Conservation (phyloP, 2,888 invertebrate species). For the Isoperla grammatica region DNA sequence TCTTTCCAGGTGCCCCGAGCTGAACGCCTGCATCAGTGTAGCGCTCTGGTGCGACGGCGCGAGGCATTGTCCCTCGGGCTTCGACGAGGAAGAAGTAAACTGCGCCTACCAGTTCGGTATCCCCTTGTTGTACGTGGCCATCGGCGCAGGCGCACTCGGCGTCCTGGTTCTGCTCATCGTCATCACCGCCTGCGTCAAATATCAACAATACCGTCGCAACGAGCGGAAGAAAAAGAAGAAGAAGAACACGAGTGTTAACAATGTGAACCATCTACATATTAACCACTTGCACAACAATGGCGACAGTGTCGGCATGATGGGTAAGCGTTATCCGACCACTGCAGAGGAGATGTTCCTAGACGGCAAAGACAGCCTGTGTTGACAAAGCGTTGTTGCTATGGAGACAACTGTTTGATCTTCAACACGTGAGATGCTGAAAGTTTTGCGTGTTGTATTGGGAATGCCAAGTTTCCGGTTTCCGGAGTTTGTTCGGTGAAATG, state of each 20-base stretch:
- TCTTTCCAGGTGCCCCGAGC: constrained; percentile 63
- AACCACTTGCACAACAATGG: constrained; percentile 55
- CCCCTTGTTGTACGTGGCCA: constrained; percentile 60
- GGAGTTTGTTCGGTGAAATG: no score
- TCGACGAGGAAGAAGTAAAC: constrained; percentile 71
- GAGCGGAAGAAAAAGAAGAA: constrained; percentile 26
- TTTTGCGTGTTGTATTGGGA: no score
- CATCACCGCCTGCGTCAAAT: constrained; percentile 51
- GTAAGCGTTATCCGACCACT: constrained; percentile 28
- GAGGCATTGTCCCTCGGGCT: constrained; percentile 73
- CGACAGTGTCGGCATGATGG: constrained; percentile 46
- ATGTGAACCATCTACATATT: constrained; percentile 51
- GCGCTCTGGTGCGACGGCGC: constrained; percentile 76
- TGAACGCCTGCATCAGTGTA: constrained; percentile 73
- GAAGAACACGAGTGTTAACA: constrained; percentile 43
- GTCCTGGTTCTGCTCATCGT: constrained; percentile 55
- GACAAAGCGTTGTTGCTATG: constrained; percentile 47
- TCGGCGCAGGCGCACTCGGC: constrained; percentile 57
- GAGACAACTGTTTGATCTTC: constrained; percentile 36
- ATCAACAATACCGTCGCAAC: constrained; percentile 26
- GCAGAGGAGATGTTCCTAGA: constrained; percentile 45
- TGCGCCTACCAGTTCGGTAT: constrained; percentile 65
- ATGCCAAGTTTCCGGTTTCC: no score
- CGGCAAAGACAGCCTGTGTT: constrained; percentile 67
- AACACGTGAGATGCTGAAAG: neutral